A percentile compares a stretch with the other conserved stretches of the same genome.
These are phyloP conservation scores for Myxocyprinus asiaticus DNA, from an alignment of 2,113 vertebrate genomes.

Conservation along the genomic window DNA sequence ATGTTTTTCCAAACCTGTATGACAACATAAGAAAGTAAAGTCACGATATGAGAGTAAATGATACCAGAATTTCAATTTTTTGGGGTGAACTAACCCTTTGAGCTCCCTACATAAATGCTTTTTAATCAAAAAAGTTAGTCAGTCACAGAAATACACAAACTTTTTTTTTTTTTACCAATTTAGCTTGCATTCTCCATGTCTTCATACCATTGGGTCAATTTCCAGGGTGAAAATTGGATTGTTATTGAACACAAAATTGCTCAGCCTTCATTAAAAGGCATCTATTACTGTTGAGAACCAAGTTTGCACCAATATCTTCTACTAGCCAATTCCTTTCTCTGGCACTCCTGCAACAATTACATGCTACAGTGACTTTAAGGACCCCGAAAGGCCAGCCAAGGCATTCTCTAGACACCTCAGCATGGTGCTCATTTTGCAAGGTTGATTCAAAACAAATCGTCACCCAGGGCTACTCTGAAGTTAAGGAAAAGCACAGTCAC, in stretches of 20 bases:
- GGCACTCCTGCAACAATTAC: conserved; percentile 26
- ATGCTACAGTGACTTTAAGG: conserved; percentile 33
- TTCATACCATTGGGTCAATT: conserved; percentile 3
- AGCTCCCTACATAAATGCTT: not conserved
- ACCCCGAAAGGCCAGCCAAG: conserved; percentile 28
- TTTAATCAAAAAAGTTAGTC: not conserved
- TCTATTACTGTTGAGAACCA: conserved; percentile 18
- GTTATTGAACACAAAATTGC: conserved; percentile 27
- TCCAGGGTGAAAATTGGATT: not conserved
- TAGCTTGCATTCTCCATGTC: not conserved
- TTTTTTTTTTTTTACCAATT: not conserved
- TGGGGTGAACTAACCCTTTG: too few relatives aligned
- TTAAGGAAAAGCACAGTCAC: not conserved
- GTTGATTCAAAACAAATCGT: conserved; percentile 38
- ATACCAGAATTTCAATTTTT: too few relatives aligned
- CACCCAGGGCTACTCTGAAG: conserved; percentile 26
- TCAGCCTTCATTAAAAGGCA: conserved; percentile 21
- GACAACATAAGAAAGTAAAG: too few relatives aligned
- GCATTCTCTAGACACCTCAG: conserved; percentile 29
- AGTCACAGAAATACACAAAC: not conserved
- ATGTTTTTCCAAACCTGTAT: too few relatives aligned
- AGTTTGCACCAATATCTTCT: conserved; percentile 8
- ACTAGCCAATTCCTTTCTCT: conserved; percentile 22
- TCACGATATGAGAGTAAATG: too few relatives aligned
- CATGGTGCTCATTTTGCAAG: conserved; percentile 3